These are phyloP conservation scores for Xylocampa areola DNA, from an alignment of 2,888 invertebrate species.

Conservation along the genomic window DNA sequence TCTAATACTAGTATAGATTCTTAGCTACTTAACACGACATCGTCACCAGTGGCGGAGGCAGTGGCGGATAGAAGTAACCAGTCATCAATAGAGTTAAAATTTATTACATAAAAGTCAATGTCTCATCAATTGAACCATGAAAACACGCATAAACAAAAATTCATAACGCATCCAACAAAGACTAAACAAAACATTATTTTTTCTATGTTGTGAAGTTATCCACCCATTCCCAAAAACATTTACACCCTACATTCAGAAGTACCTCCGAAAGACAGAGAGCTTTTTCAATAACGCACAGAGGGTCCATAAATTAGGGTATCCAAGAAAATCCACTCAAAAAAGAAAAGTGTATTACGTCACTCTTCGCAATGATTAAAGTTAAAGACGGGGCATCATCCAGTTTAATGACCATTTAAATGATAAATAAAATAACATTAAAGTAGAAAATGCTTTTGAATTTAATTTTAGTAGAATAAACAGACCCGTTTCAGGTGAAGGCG, in stretches of 20 bases:
- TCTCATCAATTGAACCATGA: too few species aligned
- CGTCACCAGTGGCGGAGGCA: too few species aligned
- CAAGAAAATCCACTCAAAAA: slow-evolving; percentile 66
- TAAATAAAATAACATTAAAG: slow-evolving; percentile 32
- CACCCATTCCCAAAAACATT: slow-evolving; percentile 28
- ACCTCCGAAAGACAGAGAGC: slow-evolving; percentile 54
- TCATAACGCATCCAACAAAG: too few species aligned
- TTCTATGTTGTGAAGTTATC: slow-evolving; percentile 19
- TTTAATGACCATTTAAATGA: slow-evolving; percentile 38
- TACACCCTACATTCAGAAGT: slow-evolving; percentile 46
- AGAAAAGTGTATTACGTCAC: slow-evolving; percentile 75
- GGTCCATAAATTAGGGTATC: slow-evolving; percentile 79
- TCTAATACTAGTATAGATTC: too few species aligned
- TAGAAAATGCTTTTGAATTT: slow-evolving; percentile 26
- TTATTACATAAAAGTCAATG: too few species aligned
- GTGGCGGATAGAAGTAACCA: too few species aligned
- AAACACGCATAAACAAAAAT: too few species aligned
- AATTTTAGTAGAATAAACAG: too few species aligned
- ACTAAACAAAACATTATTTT: too few species aligned
- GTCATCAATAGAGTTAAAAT: too few species aligned
- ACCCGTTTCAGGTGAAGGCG: too few species aligned
- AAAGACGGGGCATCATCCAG: slow-evolving; percentile 40
- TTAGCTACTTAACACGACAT: too few species aligned
- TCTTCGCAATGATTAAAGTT: slow-evolving; percentile 65
- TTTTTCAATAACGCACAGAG: slow-evolving; percentile 75